Evolutionary conservation across 2,888 invertebrate species (phyloP), one percentile per base, ranked within the genome.

Genomic region (Pherbina coryleti): DNA sequence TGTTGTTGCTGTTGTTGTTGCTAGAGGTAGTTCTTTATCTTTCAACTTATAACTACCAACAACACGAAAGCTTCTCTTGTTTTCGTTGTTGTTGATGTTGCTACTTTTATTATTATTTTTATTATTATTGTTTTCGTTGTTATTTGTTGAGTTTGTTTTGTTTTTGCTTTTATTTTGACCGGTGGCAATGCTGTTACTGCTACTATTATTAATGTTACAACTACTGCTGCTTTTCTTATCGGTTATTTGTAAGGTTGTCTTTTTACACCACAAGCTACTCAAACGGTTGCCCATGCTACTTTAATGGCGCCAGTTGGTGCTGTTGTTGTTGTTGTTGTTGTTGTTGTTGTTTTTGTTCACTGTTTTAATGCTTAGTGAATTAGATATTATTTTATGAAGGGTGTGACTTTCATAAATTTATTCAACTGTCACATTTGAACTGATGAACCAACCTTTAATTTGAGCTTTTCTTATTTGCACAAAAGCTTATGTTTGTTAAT

Each of bases 251-350:
- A 83, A 72, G 25, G 83, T 80, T 49, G 82, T 62, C 82, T 89
- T 89, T 84, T 88, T 89, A 85, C 89, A 89, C 89, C 88, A 89
- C 85, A 89, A 86, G 79, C 85, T 86, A 82, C 89, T 88, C 82
- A 86, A 83, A 83, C 87, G 87, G 85, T 89, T 89, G 84, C 89
- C 89, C 89, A 89, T 89, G 84, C 86, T 88, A 85, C 66, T 76
- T n/a, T 55, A 37, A 51, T 49, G 74, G 14, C 22, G n/a, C 5
- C 5, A 62, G 11, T 31, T 51, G 17, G 34, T 44, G 34, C 64
- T 74, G 57, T 49, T 22, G n/a, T 51, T n/a, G 31, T 34, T 71
- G 66, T 31, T 51, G 44, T 44, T 62, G 25, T 64, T 72, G 34
- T 14, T 66, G 37, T 34, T 57, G 17, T 79, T 72, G 34, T 69